A percentile compares a stretch with the other conserved stretches of the same genome.
phyloP scores from a whole-genome alignment of 2,113 vertebrate genomes.

The Cyanoramphus novaezelandiae region DNA sequence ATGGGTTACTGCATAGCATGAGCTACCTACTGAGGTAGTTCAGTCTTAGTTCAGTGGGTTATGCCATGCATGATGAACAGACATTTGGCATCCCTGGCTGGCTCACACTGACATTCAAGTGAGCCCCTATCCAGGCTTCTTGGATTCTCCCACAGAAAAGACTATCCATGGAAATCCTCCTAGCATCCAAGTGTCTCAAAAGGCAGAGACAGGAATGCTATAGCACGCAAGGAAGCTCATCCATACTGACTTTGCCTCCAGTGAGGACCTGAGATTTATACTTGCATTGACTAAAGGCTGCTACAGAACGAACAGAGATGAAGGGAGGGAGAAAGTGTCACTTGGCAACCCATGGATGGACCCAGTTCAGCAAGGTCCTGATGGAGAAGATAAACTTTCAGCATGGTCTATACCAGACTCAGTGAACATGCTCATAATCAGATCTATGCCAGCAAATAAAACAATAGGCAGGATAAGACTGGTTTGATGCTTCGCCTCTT shows the following conservation, averaged over 20 bases:
- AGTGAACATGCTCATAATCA: neutral
- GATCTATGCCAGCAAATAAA: neutral
- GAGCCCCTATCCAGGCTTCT: neutral
- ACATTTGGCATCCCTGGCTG: neutral
- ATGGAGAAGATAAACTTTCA: neutral
- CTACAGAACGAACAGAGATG: neutral
- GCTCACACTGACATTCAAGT: neutral
- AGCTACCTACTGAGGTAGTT: neutral
- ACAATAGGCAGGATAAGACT: neutral
- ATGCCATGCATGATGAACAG: neutral
- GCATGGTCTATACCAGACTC: neutral
- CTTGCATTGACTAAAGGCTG: neutral
- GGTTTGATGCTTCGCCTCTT: neutral
- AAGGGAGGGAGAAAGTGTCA: neutral
- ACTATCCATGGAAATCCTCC: neutral
- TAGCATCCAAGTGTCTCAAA: neutral
- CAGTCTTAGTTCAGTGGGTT: constrained; percentile 50
- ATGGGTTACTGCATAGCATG: neutral
- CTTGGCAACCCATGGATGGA: neutral
- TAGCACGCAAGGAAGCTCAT: neutral
- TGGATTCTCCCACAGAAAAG: neutral
- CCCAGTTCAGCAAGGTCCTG: neutral
- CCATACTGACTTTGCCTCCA: neutral
- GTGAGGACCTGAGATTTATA: neutral
- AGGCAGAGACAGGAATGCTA: neutral